Conservation (phyloP, 2,888 invertebrate genomes). For the Drosophila buzzatii region DNA sequence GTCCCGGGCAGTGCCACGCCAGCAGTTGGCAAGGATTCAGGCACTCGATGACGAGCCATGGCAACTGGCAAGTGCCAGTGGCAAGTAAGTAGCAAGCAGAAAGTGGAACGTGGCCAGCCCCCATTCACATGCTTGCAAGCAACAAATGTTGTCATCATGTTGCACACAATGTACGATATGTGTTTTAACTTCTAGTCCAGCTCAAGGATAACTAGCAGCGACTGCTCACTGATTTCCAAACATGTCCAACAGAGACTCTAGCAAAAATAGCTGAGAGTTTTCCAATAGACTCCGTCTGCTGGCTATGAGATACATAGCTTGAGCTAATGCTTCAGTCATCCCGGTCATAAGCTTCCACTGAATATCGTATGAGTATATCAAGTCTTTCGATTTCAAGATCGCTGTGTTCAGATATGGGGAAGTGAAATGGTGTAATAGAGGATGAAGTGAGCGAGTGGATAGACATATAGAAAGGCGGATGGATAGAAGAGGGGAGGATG, state of each 20-base stretch:
- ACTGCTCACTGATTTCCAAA: slow-evolving; percentile 26
- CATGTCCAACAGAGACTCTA: slow-evolving; percentile 17
- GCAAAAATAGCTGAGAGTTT: neutral
- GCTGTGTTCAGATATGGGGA: no score
- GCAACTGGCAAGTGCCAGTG: slow-evolving; percentile 25
- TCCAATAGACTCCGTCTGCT: neutral
- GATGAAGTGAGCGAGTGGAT: no score
- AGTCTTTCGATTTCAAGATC: no score
- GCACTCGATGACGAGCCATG: slow-evolving; percentile 18
- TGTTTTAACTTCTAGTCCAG: slow-evolving; percentile 18
- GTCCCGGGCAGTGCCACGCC: neutral
- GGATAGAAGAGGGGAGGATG: no score
- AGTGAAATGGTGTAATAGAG: no score
- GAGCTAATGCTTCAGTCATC: neutral
- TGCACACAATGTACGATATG: slow-evolving; percentile 44
- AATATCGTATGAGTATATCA: neutral
- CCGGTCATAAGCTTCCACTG: neutral
- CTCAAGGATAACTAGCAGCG: neutral
- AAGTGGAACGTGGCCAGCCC: slow-evolving; percentile 5
- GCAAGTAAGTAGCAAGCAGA: slow-evolving; percentile 23
- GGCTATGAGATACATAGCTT: neutral
- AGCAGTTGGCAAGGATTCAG: slow-evolving; percentile 6
- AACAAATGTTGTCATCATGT: slow-evolving; percentile 67
- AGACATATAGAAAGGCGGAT: no score
- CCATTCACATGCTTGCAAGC: slow-evolving; percentile 34